Conservation (phyloP, 2,888 invertebrate genomes). For the Cylloceria caligata region DNA sequence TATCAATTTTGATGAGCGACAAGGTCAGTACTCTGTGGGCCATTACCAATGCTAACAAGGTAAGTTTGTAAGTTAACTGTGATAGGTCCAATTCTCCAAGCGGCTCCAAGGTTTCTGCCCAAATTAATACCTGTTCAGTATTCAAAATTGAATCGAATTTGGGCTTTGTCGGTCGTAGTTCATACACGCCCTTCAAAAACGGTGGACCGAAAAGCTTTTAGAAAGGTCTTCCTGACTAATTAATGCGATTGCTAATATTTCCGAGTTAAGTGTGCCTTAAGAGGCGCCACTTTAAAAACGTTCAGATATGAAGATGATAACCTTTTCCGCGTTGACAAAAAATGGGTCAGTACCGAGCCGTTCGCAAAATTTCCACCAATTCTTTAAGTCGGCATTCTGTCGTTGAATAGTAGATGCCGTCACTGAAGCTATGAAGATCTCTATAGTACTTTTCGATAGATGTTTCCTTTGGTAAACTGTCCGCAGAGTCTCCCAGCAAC, state of each 20-base stretch:
- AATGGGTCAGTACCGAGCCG: neutral
- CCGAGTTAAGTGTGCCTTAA: conserved; percentile 38
- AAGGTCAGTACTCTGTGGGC: conserved; percentile 32
- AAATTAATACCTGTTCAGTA: conserved; percentile 35
- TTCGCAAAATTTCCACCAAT: conserved; percentile 31
- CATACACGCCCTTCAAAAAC: conserved; percentile 52
- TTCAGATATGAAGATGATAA: conserved; percentile 20
- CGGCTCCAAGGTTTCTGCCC: conserved; percentile 32
- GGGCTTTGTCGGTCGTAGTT: conserved; percentile 44
- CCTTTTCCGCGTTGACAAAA: neutral
- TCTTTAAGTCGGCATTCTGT: conserved; percentile 22
- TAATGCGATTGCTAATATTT: conserved; percentile 27
- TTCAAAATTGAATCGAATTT: conserved; percentile 51
- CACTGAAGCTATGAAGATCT: conserved; percentile 41
- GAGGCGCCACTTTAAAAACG: conserved; percentile 35
- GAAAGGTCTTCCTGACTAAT: conserved; percentile 11
- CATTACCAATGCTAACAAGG: conserved; percentile 25
- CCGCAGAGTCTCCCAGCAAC: conserved; percentile 72
- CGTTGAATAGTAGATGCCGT: conserved; percentile 22
- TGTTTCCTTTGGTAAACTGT: conserved; percentile 62
- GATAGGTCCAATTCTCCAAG: conserved; percentile 23
- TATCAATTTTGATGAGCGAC: conserved; percentile 21
- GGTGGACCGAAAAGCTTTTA: neutral
- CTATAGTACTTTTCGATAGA: conserved; percentile 58
- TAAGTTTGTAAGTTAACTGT: conserved; percentile 30